phyloP scores from a whole-genome alignment of 2,113 vertebrate species.

The Ptychochromis oligacanthus region DNA sequence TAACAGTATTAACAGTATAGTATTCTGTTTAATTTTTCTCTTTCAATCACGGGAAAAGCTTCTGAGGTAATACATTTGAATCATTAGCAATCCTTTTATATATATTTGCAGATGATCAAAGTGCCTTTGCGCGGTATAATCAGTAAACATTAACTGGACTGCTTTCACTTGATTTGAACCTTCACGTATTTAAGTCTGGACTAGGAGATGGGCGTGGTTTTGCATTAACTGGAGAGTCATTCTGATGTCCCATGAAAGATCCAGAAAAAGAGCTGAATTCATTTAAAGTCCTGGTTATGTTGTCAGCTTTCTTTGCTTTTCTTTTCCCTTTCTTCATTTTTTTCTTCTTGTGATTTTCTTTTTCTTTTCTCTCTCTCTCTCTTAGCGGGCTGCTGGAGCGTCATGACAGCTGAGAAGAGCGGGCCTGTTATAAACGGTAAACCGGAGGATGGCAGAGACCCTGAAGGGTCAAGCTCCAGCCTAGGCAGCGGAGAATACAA shows the following conservation, averaged over 20 bases:
- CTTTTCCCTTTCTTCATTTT: not conserved
- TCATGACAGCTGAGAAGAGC: slow-evolving; percentile 98
- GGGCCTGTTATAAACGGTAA: slow-evolving; percentile 95
- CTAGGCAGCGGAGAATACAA: slow-evolving; percentile 87
- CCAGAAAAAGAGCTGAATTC: slow-evolving; percentile 1
- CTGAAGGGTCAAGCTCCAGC: slow-evolving; percentile 86
- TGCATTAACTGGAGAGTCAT: slow-evolving; percentile 13
- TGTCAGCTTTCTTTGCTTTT: slow-evolving; percentile 20
- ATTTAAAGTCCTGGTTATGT: slow-evolving; percentile 15
- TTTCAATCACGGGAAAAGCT: not conserved
- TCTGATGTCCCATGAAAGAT: slow-evolving; percentile 14
- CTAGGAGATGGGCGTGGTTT: slow-evolving; percentile 33
- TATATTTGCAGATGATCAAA: not conserved
- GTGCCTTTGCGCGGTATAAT: not conserved
- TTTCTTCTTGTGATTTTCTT: not conserved
- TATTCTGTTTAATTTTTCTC: too few species aligned
- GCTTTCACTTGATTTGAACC: slow-evolving; percentile 6
- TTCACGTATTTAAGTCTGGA: not conserved
- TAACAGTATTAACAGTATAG: not conserved
- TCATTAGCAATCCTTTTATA: not conserved
- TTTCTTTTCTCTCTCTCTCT: slow-evolving; percentile 16
- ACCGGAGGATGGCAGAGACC: slow-evolving; percentile 89
- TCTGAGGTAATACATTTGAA: not conserved
- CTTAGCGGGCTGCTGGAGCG: slow-evolving; percentile 83
- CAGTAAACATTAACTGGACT: not conserved